A percentile compares a stretch with the other conserved stretches of the same genome.
These are phyloP conservation scores for Dasypogon diadema DNA, from an alignment of 2,888 invertebrate species.

Conservation along the genomic window DNA sequence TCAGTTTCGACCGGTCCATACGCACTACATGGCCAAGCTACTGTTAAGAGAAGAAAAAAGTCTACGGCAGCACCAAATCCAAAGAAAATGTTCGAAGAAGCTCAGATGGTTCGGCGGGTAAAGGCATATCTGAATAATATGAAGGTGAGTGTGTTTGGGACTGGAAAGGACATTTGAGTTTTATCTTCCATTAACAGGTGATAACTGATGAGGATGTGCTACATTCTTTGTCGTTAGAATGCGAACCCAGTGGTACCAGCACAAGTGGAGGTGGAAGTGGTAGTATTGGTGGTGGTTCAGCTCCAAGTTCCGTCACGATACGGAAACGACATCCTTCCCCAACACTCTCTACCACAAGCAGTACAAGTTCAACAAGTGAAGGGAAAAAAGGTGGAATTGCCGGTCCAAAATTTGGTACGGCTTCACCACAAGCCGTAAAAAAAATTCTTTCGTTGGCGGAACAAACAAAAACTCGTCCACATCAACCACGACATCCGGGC, in stretches of 20 bases:
- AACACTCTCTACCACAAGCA: slow-evolving; percentile 91
- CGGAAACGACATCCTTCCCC: slow-evolving; percentile 92
- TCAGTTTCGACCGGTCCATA: slow-evolving; percentile 76
- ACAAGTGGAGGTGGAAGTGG: slow-evolving; percentile 67
- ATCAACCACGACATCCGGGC: slow-evolving; percentile 81
- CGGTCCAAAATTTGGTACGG: slow-evolving; percentile 80
- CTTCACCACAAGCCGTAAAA: slow-evolving; percentile 96
- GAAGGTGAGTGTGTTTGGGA: slow-evolving; percentile 68
- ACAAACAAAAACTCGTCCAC: slow-evolving; percentile 87
- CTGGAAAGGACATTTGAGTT: background rate
- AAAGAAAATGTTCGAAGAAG: slow-evolving; percentile 99
- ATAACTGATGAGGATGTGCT: slow-evolving; percentile 92
- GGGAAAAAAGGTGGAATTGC: slow-evolving; percentile 71
- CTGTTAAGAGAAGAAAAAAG: slow-evolving; percentile 90
- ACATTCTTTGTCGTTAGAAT: slow-evolving; percentile 89
- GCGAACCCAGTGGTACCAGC: slow-evolving; percentile 75
- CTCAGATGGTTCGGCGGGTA: slow-evolving; percentile 97
- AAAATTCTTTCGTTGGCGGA: slow-evolving; percentile 94
- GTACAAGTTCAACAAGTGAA: slow-evolving; percentile 89
- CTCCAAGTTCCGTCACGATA: slow-evolving; percentile 70
- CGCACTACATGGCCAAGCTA: slow-evolving; percentile 76
- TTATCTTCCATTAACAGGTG: slow-evolving; percentile 55
- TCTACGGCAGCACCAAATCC: slow-evolving; percentile 92
- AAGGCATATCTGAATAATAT: slow-evolving; percentile 95
- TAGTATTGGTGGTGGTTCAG: slow-evolving; percentile 71